Base-by-base conservation (phyloP, 2,888 invertebrate species). In the Terebella lapidaria region DNA sequence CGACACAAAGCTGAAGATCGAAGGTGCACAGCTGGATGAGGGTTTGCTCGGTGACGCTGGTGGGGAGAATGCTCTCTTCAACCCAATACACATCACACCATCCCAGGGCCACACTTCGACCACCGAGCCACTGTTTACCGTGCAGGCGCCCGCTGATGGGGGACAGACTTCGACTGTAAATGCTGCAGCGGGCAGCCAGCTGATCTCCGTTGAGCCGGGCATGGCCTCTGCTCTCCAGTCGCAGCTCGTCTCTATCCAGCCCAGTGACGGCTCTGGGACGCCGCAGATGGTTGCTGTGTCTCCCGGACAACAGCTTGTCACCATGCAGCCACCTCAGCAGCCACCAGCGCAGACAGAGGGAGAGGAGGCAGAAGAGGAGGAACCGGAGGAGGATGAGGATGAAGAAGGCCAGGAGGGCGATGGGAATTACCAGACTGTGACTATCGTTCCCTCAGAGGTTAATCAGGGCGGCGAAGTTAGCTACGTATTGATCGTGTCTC, bases 391-490 rank as follows among this genome's bases (percentile, higher is more conserved):
- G 22, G 29, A 59, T 4, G 18, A 29, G 24, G 45, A 20, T 25
- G 20, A 26, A 10, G 29, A 15, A n/a, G 45, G 4, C 30, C 47
- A 42, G 22, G 49, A 53, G 26, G 58, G 66, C 24, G 84, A 84
- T 3, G 87, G 87, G 68, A 55, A 52, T 1, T 91, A 86, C 79
- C 91, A 91, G 81, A 88, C 91, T 0, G 89, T 92, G 0, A 91
- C 92, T 1, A 86, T 92, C 65, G 87, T 92, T 54, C 92, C 92
- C 0, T 88, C 91, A 0, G 89, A 90, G 66, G 85, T 85, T 0
- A 86, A 86, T 70, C 85, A 86, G 27, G 89, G 89, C 1, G 91
- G 90, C 1, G 92, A 92, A 82, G 86, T 92, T 35, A 91, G 90
- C 81, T 93, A 92, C 74, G 90, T 94, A 0, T 84, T 93, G 18